Evolutionary conservation across 2,888 invertebrate species (phyloP).

Genomic region (Nesidiocoris tenuis): DNA sequence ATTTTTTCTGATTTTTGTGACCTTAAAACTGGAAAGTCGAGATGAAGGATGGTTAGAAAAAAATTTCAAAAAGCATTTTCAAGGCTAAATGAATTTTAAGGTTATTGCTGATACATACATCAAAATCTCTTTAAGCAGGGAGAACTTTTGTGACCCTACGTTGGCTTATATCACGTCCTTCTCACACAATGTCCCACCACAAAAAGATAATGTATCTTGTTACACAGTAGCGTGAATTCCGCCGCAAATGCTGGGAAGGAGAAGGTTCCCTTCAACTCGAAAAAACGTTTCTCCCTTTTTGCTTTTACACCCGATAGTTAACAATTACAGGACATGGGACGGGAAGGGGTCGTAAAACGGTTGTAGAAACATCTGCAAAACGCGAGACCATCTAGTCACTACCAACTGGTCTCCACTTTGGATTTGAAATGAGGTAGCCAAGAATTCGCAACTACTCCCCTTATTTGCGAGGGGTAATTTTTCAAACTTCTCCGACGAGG

Average conservation of each 20-base stretch:
- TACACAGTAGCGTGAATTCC: not conserved
- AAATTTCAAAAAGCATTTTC: too few species aligned
- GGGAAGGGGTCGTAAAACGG: not conserved
- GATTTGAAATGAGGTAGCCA: constrained; percentile 28
- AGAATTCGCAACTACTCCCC: constrained; percentile 29
- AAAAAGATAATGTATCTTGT: too few species aligned
- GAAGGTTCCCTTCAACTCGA: not conserved
- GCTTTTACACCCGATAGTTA: constrained; percentile 26
- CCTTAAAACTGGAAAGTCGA: too few species aligned
- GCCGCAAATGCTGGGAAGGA: not conserved
- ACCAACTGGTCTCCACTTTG: not conserved
- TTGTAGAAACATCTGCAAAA: not conserved
- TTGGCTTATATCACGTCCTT: too few species aligned
- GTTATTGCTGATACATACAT: too few species aligned
- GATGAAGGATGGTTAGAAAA: too few species aligned
- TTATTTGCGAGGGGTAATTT: constrained; percentile 21
- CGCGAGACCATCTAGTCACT: not conserved
- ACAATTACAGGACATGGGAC: constrained; percentile 13
- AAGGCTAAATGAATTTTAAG: too few species aligned
- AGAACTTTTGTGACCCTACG: too few species aligned
- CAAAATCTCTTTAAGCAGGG: too few species aligned
- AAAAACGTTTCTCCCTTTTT: constrained; percentile 17
- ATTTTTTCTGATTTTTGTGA: too few species aligned
- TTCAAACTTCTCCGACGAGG: not conserved
- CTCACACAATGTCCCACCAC: too few species aligned